Percentiles rank a stretch among this genome's conserved stretches.
Evolutionary conservation across 2,797 vertebrate genomes (phyloP).

Genomic region (Poecilia velifera): DNA sequence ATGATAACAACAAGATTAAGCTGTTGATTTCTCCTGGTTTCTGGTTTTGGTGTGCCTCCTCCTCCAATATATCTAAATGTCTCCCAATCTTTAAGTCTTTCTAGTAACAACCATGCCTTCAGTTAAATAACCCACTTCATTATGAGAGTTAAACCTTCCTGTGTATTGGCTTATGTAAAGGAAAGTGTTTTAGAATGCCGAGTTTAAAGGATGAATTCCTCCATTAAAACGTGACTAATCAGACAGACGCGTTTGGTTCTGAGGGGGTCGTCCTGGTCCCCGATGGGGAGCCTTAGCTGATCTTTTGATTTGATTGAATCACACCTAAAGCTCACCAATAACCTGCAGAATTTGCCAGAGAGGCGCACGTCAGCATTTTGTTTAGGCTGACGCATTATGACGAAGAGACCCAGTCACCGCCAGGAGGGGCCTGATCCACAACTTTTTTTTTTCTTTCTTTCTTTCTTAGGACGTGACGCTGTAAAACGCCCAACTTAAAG

Average conservation of each 20-base stretch:
- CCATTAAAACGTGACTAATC: neutral
- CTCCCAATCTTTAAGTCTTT: neutral
- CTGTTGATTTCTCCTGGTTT: neutral
- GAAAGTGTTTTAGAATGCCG: neutral
- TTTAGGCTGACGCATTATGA: constrained; percentile 80
- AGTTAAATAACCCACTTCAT: neutral
- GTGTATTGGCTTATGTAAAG: neutral
- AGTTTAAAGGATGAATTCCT: constrained; percentile 4
- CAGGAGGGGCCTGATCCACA: constrained; percentile 30
- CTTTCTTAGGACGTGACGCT: constrained; percentile 38
- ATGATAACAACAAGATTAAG: neutral
- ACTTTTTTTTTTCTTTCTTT: constrained; percentile 17
- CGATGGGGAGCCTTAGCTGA: constrained; percentile 11
- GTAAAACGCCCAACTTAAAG: constrained; percentile 50
- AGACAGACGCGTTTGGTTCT: neutral
- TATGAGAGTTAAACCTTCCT: neutral
- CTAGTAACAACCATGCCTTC: neutral
- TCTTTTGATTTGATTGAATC: constrained; percentile 42
- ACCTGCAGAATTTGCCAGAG: constrained; percentile 35
- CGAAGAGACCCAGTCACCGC: constrained; percentile 63
- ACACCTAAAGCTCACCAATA: constrained; percentile 44
- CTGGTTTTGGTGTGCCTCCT: neutral
- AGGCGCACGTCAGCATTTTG: constrained; percentile 64
- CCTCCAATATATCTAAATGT: neutral
- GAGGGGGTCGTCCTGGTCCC: constrained; percentile 9